Conservation (phyloP, 2,113 vertebrate genomes). For the Oplegnathus fasciatus region DNA sequence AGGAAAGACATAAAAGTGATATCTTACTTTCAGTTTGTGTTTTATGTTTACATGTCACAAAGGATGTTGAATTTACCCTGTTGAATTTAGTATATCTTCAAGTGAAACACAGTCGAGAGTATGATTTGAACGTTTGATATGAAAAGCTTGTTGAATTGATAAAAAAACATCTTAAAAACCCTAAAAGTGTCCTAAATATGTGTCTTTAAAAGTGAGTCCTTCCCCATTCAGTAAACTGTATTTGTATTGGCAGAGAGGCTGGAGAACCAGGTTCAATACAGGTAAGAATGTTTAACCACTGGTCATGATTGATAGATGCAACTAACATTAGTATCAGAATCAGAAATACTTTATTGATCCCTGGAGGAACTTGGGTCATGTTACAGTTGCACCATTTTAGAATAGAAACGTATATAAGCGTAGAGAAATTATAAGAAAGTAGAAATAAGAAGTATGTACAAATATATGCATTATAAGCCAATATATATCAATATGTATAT, state of each 20-base stretch:
- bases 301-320: too few species aligned
- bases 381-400: too few species aligned
- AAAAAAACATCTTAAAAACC: constrained; percentile 37
- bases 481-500: too few species aligned
- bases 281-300: neutral
- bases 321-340: too few species aligned
- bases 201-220: neutral
- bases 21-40: constrained; percentile 63
- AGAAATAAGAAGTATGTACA: too few species aligned
- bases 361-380: too few species aligned
- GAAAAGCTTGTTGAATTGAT: constrained; percentile 61
- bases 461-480: too few species aligned
- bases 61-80: constrained; percentile 46
- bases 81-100: constrained; percentile 68
- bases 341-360: too few species aligned
- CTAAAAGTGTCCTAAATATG: neutral
- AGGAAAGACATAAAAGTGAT: constrained; percentile 48
- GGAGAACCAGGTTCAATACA: neutral
- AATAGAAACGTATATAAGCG: too few species aligned
- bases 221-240: neutral
- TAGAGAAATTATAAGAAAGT: too few species aligned
- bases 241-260: neutral
- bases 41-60: constrained; percentile 76
- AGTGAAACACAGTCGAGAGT: constrained; percentile 60
- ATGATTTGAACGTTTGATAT: constrained; percentile 73